Percentiles rank a stretch among this genome's conserved stretches.
These are phyloP conservation scores for Turritopsis rubra DNA, from an alignment of 30 jellyfish, hydroid and myxozoan genomes.

Conservation along the genomic window DNA sequence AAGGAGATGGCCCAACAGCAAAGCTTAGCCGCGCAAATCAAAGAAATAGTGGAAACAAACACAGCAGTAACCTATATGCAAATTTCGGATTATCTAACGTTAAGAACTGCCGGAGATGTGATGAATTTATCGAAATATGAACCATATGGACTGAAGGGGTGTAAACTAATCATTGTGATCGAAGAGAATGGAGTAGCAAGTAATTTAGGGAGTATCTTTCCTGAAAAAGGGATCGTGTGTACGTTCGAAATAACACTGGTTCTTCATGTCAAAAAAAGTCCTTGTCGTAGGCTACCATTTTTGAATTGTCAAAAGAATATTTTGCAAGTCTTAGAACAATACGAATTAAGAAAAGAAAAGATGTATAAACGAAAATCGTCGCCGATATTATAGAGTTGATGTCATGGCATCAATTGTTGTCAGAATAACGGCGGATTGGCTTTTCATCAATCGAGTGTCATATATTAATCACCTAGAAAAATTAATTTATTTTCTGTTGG, in stretches of 20 bases:
- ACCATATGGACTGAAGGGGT: slow-evolving; percentile 37
- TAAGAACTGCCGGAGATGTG: slow-evolving; percentile 38
- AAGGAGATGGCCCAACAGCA: slow-evolving; percentile 22
- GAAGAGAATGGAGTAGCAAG: slow-evolving; percentile 8
- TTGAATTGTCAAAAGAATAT: slow-evolving; percentile 15
- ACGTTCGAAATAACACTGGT: slow-evolving; percentile 30
- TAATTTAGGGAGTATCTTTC: slow-evolving; percentile 20
- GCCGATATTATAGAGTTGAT: slow-evolving; percentile 16
- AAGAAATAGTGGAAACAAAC: slow-evolving; percentile 55
- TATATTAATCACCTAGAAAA: neutral
- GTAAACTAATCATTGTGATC: slow-evolving; percentile 15
- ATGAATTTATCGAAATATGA: slow-evolving; percentile 29
- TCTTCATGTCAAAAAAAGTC: slow-evolving; percentile 17
- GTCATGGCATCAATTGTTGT: no score
- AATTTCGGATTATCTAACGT: slow-evolving; percentile 27
- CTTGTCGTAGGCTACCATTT: slow-evolving; percentile 31
- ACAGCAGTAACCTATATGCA: neutral
- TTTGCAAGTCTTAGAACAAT: slow-evolving; percentile 24
- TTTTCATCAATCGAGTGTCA: no score
- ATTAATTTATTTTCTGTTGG: neutral
- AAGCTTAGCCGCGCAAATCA: slow-evolving; percentile 40
- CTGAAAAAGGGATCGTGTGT: slow-evolving; percentile 28
- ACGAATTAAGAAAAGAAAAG: slow-evolving; percentile 31
- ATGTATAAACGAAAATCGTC: slow-evolving; percentile 24
- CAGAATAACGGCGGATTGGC: no score